Evolutionary conservation across 2,888 invertebrate genomes (phyloP), one percentile per base, ranked within the genome.

Genomic region (Hedya salicella): DNA sequence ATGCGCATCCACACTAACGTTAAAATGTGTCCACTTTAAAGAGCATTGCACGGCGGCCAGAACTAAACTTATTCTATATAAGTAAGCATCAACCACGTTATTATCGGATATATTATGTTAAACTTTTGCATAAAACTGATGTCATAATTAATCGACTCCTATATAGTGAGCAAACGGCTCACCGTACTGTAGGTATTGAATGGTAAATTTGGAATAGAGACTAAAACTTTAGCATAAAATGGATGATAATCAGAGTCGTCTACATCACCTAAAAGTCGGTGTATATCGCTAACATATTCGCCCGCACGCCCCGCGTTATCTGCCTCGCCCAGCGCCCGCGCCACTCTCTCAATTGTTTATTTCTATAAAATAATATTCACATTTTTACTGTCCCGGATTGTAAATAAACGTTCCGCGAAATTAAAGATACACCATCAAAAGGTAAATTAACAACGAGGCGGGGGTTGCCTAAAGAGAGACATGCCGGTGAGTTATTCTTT

Each of bases 231-330:
- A 50, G 36, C 32, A 30, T 59, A 59, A 52, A 46, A 39, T 52
- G 46, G 59, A 53, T 40, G n/a, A 59, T 53, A 53, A 53, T 53
- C 59, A 25, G 40, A 44, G 57, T 42, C 32, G 59, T 54, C 65
- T 42, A 25, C 52, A 60, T 65, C 65, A 60, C 60, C 65, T 75
- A 78, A 84, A 85, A 83, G 79, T 82, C 79, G 82, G 73, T 76
- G 76, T 76, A 25, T 25, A 77, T 80, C 75, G 78, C 77, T 88
- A 89, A 89, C 86, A 77, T 87, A 89, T 89, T 88, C 89, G 71
- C 62, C 68, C 79, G 75, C 89, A 89, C 89, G 89, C 76, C 67
- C 75, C 70, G 70, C 53, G 79, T 85, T 89, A 89, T 89, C 89
- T 75, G 71, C 68, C 62, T 68, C 68, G 70, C 72, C 70, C 88